phyloP scores from a whole-genome alignment of 2,113 vertebrate species.

The Harpagus bidentatus region DNA sequence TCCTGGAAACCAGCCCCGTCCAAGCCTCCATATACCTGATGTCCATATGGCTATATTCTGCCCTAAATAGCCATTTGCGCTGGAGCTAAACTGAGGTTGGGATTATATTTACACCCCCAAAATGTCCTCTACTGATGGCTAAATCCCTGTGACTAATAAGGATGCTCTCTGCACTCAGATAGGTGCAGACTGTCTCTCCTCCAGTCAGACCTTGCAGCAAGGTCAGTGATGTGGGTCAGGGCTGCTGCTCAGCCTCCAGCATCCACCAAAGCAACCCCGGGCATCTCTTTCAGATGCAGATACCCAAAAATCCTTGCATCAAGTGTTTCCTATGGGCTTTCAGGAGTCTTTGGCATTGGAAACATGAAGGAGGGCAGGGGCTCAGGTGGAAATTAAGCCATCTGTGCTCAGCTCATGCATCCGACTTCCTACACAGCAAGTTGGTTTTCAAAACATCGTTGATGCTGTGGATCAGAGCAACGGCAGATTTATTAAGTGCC shows the following conservation, averaged over 20 bases:
- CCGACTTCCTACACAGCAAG: no score
- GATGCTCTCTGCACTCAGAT: neutral
- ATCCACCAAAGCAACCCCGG: rapidly evolving
- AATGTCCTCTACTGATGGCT: neutral
- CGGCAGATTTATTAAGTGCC: neutral
- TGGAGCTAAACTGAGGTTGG: neutral
- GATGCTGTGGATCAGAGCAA: neutral
- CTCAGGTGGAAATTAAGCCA: neutral
- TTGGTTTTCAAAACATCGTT: neutral
- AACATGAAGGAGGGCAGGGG: neutral
- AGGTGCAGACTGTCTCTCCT: neutral
- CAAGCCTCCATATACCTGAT: neutral
- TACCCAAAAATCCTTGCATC: neutral
- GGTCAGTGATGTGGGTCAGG: neutral
- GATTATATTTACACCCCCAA: neutral
- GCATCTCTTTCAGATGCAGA: neutral
- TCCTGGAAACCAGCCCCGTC: neutral
- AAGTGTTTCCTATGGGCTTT: neutral
- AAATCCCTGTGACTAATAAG: neutral
- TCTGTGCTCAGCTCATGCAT: neutral
- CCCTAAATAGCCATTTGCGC: neutral
- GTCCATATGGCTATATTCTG: neutral
- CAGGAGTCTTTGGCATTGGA: neutral
- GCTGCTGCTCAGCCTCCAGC: neutral
- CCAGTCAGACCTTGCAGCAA: neutral